These are phyloP conservation scores for Orussus abietinus DNA, from an alignment of 1,140 invertebrate species.

Conservation along the genomic window DNA sequence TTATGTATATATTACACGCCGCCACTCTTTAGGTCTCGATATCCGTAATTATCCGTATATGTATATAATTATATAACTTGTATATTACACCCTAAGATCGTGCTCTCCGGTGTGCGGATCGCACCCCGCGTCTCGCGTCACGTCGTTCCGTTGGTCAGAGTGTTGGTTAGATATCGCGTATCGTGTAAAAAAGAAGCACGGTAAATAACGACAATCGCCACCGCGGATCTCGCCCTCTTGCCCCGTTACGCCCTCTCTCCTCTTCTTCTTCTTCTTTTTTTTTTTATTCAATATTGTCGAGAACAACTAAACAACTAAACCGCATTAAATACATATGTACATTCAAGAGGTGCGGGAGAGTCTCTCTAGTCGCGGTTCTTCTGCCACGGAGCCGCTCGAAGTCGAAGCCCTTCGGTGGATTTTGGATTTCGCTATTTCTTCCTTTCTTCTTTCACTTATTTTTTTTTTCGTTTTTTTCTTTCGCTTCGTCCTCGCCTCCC, in stretches of 20 bases:
- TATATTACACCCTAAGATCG: too few relatives aligned
- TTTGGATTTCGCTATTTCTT: neutral
- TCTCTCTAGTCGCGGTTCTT: too few relatives aligned
- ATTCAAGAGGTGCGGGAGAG: conserved; percentile 23
- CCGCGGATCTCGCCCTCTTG: too few relatives aligned
- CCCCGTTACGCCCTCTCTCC: neutral
- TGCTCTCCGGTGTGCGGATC: too few relatives aligned
- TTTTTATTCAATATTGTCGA: conserved; percentile 33
- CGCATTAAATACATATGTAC: conserved; percentile 40
- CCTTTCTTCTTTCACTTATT: neutral
- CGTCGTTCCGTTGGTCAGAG: conserved; percentile 24
- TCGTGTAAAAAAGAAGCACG: conserved; percentile 28
- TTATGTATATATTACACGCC: too few relatives aligned
- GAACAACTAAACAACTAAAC: conserved; percentile 38
- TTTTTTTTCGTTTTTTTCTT: conserved; percentile 22
- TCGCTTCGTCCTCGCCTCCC: conserved; percentile 11
- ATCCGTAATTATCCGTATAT: too few relatives aligned
- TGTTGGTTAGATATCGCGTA: conserved; percentile 24
- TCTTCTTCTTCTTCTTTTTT: conserved; percentile 5
- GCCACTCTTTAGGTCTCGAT: too few relatives aligned
- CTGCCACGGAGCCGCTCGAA: too few relatives aligned
- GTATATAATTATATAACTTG: too few relatives aligned
- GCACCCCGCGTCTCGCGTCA: too few relatives aligned
- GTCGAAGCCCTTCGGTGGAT: conserved; percentile 7
- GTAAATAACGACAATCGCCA: neutral